Conservation (phyloP, 2,888 invertebrate genomes). For the Microctonus brassicae region DNA sequence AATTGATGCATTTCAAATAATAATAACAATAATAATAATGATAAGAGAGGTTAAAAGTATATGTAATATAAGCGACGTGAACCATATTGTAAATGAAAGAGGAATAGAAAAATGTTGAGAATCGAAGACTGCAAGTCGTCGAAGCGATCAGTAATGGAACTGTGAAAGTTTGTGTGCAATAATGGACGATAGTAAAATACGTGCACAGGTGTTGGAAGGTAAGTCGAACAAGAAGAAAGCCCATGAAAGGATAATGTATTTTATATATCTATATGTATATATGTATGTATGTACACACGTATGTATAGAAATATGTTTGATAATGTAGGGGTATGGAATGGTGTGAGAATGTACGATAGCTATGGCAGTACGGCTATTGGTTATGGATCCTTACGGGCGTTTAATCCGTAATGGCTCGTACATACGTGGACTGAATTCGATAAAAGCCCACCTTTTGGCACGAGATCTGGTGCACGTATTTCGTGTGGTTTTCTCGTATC, state of each 20-base stretch:
- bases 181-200: slow-evolving; percentile 30
- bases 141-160: slow-evolving; percentile 31
- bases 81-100: slow-evolving; percentile 28
- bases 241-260: slow-evolving; percentile 25
- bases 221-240: slow-evolving; percentile 38
- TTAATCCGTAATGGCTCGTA: slow-evolving; percentile 54
- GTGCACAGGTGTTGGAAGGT: slow-evolving; percentile 39
- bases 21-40: no score
- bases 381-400: slow-evolving; percentile 55
- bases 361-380: slow-evolving; percentile 44
- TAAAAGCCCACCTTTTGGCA: slow-evolving; percentile 42
- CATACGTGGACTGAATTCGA: slow-evolving; percentile 52
- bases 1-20: no score
- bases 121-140: slow-evolving; percentile 29
- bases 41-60: background rate
- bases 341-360: background rate
- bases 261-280: no score
- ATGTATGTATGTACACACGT: no score
- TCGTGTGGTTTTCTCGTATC: slow-evolving; percentile 34
- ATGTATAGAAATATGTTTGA: slow-evolving; percentile 12
- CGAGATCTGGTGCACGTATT: slow-evolving; percentile 37
- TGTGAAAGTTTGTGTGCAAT: slow-evolving; percentile 34
- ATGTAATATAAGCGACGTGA: slow-evolving; percentile 36
- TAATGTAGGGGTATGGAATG: slow-evolving; percentile 8
- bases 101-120: slow-evolving; percentile 4